Evolutionary conservation across 2,797 vertebrate genomes (phyloP).

Genomic region (Macropodus opercularis): DNA sequence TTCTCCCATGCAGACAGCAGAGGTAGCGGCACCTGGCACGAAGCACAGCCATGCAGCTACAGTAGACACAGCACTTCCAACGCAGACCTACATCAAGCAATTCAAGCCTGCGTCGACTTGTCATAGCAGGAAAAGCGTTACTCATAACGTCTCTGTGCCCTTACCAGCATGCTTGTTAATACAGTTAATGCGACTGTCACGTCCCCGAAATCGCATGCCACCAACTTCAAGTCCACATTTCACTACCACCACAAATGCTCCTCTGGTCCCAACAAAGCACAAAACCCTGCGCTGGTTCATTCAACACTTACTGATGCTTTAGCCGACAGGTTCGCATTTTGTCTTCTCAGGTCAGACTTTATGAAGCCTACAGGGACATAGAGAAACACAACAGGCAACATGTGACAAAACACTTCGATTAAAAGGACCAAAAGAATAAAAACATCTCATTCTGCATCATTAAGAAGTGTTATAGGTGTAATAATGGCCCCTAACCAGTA

Average conservation of each 20-base stretch:
- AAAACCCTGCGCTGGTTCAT: neutral
- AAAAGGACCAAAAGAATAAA: neutral
- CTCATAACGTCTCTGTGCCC: neutral
- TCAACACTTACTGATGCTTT: constrained; percentile 83
- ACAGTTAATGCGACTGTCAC: neutral
- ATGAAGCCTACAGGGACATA: constrained; percentile 83
- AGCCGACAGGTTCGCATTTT: constrained; percentile 84
- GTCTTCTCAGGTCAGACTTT: constrained; percentile 91
- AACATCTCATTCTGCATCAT: neutral
- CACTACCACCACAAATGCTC: neutral
- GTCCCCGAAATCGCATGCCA: neutral
- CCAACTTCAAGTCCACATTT: neutral
- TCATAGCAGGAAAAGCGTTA: neutral
- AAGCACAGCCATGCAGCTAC: neutral
- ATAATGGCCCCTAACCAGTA: constrained; percentile 20
- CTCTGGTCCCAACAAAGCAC: neutral
- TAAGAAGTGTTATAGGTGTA: neutral
- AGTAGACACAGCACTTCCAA: too few relatives aligned
- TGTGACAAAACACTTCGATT: neutral
- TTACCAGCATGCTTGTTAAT: neutral
- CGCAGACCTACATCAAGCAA: constrained; percentile 5
- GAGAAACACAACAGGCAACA: constrained; percentile 11
- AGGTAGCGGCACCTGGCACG: neutral
- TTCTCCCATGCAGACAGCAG: neutral
- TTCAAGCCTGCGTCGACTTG: neutral